These are phyloP conservation scores for Meloidogyne hapla DNA, from an alignment of 1,140 invertebrate species.

Conservation along the genomic window DNA sequence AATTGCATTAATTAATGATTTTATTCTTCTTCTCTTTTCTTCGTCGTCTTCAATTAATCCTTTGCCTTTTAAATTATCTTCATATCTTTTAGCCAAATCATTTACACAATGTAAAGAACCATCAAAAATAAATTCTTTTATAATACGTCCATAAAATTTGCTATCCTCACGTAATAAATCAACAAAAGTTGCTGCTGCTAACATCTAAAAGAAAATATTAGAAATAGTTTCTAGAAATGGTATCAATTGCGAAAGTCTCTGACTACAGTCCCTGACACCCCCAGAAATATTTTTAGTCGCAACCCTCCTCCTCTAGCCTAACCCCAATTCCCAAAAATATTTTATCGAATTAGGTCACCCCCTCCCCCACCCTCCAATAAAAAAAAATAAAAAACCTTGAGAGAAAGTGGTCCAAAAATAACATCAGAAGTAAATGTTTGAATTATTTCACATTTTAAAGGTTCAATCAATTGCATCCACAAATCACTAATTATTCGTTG, in stretches of 20 bases:
- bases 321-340: neutral
- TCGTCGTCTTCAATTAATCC: neutral
- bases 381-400: slow-evolving; percentile 28
- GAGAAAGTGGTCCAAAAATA: slow-evolving; percentile 36
- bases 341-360: neutral
- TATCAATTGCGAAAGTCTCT: no score
- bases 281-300: no score
- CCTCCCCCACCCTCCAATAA: no score
- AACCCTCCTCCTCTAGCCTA: no score
- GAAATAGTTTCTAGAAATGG: neutral
- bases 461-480: slow-evolving; percentile 30
- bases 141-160: slow-evolving; percentile 13
- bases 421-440: slow-evolving; percentile 34
- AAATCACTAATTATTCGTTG: slow-evolving; percentile 3
- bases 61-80: neutral
- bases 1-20: slow-evolving; percentile 17
- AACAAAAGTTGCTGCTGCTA: slow-evolving; percentile 28
- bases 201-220: slow-evolving; percentile 13
- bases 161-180: slow-evolving; percentile 36
- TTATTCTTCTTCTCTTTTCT: slow-evolving; percentile 10
- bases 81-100: slow-evolving; percentile 12
- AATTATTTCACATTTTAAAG: slow-evolving; percentile 30
- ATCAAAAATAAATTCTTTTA: slow-evolving; percentile 26
- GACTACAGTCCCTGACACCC: no score
- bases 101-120: slow-evolving; percentile 31